Percentiles rank a stretch among this genome's conserved stretches.
phyloP scores from a whole-genome alignment of 1,140 invertebrate species.

The Papilio machaon region DNA sequence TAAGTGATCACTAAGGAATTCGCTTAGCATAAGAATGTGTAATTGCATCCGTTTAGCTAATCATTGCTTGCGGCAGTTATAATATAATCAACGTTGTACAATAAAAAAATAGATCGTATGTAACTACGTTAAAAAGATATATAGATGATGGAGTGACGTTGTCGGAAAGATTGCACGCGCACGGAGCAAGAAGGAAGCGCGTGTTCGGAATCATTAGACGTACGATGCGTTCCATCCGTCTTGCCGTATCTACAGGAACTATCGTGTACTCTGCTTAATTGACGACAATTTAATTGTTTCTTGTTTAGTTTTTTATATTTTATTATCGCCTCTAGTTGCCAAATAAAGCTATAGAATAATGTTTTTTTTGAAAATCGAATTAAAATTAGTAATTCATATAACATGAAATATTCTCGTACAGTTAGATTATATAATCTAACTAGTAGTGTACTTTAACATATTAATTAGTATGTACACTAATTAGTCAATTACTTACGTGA shows the following conservation, averaged over 20 bases:
- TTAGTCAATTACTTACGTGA: too few relatives aligned
- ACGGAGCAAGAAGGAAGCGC: background rate
- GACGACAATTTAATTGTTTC: background rate
- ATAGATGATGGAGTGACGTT: background rate
- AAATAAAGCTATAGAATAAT: background rate
- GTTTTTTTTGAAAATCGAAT: background rate
- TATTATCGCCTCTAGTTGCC: background rate
- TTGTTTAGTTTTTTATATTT: background rate
- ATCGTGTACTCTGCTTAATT: background rate
- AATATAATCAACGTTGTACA: background rate
- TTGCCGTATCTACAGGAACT: constrained; percentile 6
- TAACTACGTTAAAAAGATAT: background rate
- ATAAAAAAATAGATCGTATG: background rate
- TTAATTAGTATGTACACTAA: too few relatives aligned
- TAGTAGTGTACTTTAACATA: too few relatives aligned
- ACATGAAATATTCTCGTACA: too few relatives aligned
- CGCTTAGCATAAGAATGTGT: too few relatives aligned
- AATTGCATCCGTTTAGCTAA: too few relatives aligned
- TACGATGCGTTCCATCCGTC: background rate
- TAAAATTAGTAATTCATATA: background rate
- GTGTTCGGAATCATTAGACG: constrained; percentile 1
- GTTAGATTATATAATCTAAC: too few relatives aligned
- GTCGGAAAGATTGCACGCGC: background rate
- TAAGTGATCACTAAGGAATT: too few relatives aligned
- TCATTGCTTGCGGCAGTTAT: background rate